Conservation (phyloP, 2,113 vertebrate species). For the Trogon surrucura region DNA sequence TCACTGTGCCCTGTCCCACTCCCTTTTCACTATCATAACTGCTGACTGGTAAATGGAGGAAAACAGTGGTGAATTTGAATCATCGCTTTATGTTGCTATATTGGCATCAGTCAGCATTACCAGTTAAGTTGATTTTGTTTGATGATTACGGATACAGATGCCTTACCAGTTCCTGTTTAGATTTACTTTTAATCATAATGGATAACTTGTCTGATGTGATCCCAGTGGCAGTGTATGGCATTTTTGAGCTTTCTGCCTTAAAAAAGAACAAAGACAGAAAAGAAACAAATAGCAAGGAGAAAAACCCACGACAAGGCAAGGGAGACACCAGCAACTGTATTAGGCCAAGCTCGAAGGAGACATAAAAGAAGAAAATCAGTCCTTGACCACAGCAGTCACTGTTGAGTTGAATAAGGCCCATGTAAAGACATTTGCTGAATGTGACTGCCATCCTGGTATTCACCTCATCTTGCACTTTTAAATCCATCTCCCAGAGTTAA, state of each 20-base stretch:
- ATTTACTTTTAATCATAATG: not conserved
- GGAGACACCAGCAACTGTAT: not conserved
- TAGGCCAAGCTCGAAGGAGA: not conserved
- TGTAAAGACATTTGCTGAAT: not conserved
- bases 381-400: not conserved
- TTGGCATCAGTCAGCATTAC: not conserved
- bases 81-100: not conserved
- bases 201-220: not conserved
- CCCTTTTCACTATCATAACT: not conserved
- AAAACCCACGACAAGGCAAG: not conserved
- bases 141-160: not conserved
- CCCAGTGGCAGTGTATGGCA: not conserved
- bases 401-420: not conserved
- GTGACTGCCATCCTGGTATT: not conserved
- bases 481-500: not conserved
- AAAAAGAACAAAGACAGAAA: not conserved
- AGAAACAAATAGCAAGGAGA: not conserved
- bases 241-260: not conserved
- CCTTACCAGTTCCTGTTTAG: not conserved
- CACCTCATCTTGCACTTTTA: not conserved
- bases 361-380: not conserved
- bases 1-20: not conserved
- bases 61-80: not conserved
- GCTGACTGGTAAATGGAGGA: not conserved
- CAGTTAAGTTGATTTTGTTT: not conserved